A percentile compares a stretch with the other conserved stretches of the same genome.
phyloP scores from a whole-genome alignment of 2,888 invertebrate species.

The Oscheius sp. region DNA sequence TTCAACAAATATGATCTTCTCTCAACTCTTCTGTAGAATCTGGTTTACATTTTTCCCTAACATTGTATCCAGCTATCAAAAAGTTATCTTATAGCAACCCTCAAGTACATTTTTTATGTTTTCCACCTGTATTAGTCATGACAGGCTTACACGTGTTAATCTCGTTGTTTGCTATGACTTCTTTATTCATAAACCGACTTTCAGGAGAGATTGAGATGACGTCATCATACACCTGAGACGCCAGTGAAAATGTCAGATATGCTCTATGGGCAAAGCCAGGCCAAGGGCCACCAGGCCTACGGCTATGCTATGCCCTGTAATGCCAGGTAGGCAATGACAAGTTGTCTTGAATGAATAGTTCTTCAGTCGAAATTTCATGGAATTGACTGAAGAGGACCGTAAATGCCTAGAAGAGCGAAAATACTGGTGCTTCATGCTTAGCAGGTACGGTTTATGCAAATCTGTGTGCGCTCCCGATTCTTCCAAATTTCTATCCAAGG shows the following conservation, averaged over 20 bases:
- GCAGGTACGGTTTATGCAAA: slow-evolving; percentile 51
- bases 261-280: slow-evolving; percentile 22
- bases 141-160: neutral
- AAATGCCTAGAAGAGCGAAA: slow-evolving; percentile 83
- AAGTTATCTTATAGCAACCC: neutral
- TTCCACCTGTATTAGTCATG: neutral
- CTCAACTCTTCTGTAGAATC: neutral
- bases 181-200: neutral
- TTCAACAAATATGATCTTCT: neutral
- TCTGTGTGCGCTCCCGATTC: neutral
- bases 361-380: slow-evolving; percentile 50
- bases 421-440: slow-evolving; percentile 72
- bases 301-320: slow-evolving; percentile 59
- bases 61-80: no score
- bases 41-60: neutral
- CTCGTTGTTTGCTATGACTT: neutral
- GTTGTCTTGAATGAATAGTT: neutral
- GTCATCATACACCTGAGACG: slow-evolving; percentile 25
- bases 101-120: neutral
- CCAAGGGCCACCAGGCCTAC: slow-evolving; percentile 54
- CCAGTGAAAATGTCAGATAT: slow-evolving; percentile 15
- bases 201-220: slow-evolving; percentile 26
- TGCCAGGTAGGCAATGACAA: slow-evolving; percentile 28
- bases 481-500: slow-evolving; percentile 10
- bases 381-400: slow-evolving; percentile 69